phyloP scores from a whole-genome alignment of 2,888 invertebrate genomes.

The Aleiodes leptofemur region DNA sequence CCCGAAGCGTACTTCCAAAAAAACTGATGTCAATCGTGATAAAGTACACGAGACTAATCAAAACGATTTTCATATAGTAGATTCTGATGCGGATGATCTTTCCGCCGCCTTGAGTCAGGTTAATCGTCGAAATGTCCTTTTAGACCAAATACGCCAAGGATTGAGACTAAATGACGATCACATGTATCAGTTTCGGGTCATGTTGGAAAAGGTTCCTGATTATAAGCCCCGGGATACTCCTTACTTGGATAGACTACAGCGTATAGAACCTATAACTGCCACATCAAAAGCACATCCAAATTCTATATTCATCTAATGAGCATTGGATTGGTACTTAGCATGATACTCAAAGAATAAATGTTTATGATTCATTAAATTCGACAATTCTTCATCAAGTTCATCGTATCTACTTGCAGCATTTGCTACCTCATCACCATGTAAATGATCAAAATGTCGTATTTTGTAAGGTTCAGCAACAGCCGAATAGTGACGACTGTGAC shows the following conservation, averaged over 20 bases:
- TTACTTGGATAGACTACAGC: conserved; percentile 4
- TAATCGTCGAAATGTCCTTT: not conserved
- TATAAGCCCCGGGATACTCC: conserved; percentile 36
- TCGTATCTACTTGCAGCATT: conserved; percentile 19
- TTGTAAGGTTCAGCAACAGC: too few species aligned
- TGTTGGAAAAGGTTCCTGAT: conserved; percentile 14
- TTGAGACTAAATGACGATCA: conserved; percentile 32
- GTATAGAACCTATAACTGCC: conserved; percentile 35
- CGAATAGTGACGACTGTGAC: too few species aligned
- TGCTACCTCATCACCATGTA: conserved; percentile 30
- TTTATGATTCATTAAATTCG: too few species aligned
- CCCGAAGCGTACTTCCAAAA: too few species aligned
- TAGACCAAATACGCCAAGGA: not conserved
- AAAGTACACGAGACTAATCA: too few species aligned
- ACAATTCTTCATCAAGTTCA: too few species aligned
- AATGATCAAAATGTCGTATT: too few species aligned
- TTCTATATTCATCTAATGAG: conserved; percentile 32
- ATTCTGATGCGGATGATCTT: too few species aligned
- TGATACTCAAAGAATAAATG: conserved; percentile 25
- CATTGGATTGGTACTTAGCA: conserved; percentile 43
- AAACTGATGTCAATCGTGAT: too few species aligned
- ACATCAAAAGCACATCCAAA: conserved; percentile 48
- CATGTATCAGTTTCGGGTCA: conserved; percentile 30
- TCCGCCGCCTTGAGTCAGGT: too few species aligned
- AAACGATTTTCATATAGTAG: too few species aligned